Evolutionary conservation across 2,888 invertebrate species (phyloP).

Genomic region (Gastracanthus pulcherrimus): DNA sequence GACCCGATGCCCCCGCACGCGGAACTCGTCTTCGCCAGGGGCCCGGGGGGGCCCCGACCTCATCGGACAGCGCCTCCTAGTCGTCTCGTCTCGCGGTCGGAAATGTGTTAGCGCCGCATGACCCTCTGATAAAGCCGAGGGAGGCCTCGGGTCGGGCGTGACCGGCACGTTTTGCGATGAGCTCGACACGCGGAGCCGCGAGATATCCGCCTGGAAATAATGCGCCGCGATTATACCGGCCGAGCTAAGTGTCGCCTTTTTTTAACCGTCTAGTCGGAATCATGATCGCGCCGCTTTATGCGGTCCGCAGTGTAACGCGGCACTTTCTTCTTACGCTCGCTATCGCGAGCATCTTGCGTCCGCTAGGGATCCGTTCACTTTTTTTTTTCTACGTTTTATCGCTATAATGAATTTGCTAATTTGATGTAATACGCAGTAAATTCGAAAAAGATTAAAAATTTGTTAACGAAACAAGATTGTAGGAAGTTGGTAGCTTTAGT

Average conservation of each 20-base stretch:
- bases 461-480: no score
- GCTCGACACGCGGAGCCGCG: no score
- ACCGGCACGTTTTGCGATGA: constrained; percentile 19
- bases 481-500: neutral
- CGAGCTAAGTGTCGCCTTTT: neutral
- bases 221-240: neutral
- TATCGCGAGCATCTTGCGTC: no score
- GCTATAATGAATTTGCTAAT: no score
- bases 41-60: neutral
- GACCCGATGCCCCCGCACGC: constrained; percentile 23
- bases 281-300: no score
- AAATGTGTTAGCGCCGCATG: constrained; percentile 30
- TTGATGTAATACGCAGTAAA: no score
- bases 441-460: no score
- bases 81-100: neutral
- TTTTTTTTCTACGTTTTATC: no score
- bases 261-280: neutral
- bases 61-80: no score
- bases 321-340: neutral
- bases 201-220: neutral
- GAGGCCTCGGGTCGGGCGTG: constrained; percentile 34
- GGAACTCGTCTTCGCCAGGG: constrained; percentile 13
- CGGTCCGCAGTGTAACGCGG: no score
- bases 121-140: constrained; percentile 27
- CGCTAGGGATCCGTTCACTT: no score